These are phyloP conservation scores for Pseudococcus longispinus DNA, from an alignment of 2,888 invertebrate genomes.

Conservation along the genomic window DNA sequence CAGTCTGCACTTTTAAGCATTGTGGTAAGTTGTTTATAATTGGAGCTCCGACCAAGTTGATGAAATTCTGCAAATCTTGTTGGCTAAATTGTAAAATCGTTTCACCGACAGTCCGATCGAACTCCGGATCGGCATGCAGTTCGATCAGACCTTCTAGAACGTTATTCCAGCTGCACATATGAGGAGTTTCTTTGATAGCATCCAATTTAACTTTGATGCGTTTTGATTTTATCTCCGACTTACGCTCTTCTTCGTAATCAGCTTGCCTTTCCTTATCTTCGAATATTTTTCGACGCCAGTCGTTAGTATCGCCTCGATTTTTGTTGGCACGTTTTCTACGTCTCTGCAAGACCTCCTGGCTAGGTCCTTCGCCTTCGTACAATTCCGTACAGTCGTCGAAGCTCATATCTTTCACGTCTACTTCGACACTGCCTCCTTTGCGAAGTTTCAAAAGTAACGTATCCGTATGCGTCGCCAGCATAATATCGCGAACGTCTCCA, in stretches of 20 bases:
- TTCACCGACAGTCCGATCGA: neutral
- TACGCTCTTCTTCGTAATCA: constrained; percentile 58
- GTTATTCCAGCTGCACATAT: constrained; percentile 36
- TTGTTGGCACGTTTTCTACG: constrained; percentile 64
- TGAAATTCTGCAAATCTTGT: constrained; percentile 31
- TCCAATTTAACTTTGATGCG: constrained; percentile 54
- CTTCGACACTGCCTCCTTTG: constrained; percentile 77
- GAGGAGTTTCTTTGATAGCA: constrained; percentile 26
- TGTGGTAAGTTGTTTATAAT: constrained; percentile 63
- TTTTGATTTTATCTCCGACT: constrained; percentile 55
- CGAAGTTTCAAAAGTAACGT: constrained; percentile 76
- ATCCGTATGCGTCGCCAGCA: constrained; percentile 78
- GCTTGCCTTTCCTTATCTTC: constrained; percentile 69
- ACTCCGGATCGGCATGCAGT: constrained; percentile 13
- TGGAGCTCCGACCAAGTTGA: neutral
- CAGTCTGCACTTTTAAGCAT: constrained; percentile 67
- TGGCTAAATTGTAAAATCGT: neutral
- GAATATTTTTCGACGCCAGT: constrained; percentile 74
- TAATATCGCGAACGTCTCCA: constrained; percentile 78
- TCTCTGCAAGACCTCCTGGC: constrained; percentile 59
- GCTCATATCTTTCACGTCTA: constrained; percentile 71
- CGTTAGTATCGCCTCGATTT: constrained; percentile 69
- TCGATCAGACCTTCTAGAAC: constrained; percentile 15
- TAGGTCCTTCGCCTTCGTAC: constrained; percentile 76
- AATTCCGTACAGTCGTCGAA: constrained; percentile 67